A percentile compares a stretch with the other conserved stretches of the same genome.
Evolutionary conservation across 2,797 vertebrate species (phyloP).

Genomic region (Poeciliopsis infans): DNA sequence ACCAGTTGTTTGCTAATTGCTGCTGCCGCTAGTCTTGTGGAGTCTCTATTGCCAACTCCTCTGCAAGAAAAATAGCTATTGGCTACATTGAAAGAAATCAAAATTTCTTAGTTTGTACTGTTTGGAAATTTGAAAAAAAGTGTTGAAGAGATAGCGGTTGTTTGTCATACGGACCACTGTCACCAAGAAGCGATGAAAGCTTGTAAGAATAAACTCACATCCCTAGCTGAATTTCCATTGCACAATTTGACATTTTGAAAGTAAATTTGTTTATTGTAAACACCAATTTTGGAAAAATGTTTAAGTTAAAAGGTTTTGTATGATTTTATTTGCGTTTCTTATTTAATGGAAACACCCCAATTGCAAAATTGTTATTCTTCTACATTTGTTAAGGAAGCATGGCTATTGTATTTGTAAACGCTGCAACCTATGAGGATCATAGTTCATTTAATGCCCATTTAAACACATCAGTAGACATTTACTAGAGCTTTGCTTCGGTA

Average conservation of each 20-base stretch:
- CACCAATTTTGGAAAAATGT: too few species aligned
- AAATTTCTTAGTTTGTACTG: background rate
- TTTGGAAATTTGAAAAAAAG: background rate
- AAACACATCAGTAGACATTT: constrained; percentile 37
- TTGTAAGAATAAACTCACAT: constrained; percentile 8
- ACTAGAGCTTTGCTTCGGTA: constrained; percentile 22
- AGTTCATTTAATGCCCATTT: constrained; percentile 41
- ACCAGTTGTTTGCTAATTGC: background rate
- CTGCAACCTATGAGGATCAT: constrained; percentile 24
- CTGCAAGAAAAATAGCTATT: too few species aligned
- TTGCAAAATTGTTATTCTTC: too few species aligned
- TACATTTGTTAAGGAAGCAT: too few species aligned
- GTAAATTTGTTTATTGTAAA: too few species aligned
- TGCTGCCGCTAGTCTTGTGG: too few species aligned
- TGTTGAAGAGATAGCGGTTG: background rate
- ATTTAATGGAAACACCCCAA: too few species aligned
- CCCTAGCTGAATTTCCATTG: background rate
- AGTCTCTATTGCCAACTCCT: too few species aligned
- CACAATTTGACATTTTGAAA: too few species aligned
- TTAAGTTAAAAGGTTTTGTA: too few species aligned
- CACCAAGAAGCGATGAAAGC: background rate
- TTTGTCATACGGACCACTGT: background rate
- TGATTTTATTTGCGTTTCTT: too few species aligned
- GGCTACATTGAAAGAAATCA: background rate
- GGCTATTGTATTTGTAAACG: constrained; percentile 2